A percentile compares a stretch with the other conserved stretches of the same genome.
Evolutionary conservation across 2,113 vertebrate species (phyloP).

Genomic region (cattle (Bos taurus)): ARS-UCD2.0 NC_037331.1:32442001-32442500

Average conservation of each 20-base stretch:
- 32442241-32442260: background rate
- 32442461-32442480: background rate
- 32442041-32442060: background rate
- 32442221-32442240: background rate
- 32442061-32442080: background rate
- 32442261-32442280: background rate
- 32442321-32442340: background rate
- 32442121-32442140: background rate
- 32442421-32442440: background rate
- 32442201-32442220: background rate
- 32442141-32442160: background rate
- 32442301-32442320: background rate
- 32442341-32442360: background rate
- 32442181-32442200: background rate
- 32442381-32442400: background rate
- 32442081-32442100: background rate
- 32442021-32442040: background rate
- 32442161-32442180: background rate
- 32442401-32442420: background rate
- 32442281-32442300: background rate
- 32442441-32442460: background rate
- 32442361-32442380: background rate
- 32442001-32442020: fast-evolving
- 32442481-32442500: background rate
- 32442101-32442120: background rate